phyloP scores from a whole-genome alignment of 2,888 invertebrate genomes.

The Buathra laborator region DNA sequence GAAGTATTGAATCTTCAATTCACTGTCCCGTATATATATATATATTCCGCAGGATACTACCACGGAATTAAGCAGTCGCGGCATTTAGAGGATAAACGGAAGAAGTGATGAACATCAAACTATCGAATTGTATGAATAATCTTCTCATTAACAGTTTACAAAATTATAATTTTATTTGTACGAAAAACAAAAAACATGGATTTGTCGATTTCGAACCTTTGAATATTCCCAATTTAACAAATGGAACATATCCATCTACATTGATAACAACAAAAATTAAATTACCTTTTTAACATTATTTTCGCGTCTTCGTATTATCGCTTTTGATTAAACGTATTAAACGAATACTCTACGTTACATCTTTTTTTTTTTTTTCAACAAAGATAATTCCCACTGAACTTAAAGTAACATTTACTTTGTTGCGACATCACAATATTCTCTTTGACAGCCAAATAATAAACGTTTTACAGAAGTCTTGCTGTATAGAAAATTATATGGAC shows the following conservation, averaged over 20 bases:
- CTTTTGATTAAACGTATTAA: background rate
- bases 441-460: background rate
- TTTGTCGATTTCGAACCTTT: background rate
- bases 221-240: background rate
- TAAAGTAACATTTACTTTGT: background rate
- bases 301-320: background rate
- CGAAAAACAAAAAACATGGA: background rate
- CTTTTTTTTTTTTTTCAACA: background rate
- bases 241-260: background rate
- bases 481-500: background rate
- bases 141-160: conserved; percentile 12
- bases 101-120: conserved; percentile 70
- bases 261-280: background rate
- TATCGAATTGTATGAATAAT: conserved; percentile 23
- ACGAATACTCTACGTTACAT: background rate
- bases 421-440: background rate
- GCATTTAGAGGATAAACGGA: conserved; percentile 74
- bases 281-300: background rate
- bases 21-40: background rate
- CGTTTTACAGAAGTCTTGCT: background rate
- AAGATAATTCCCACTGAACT: background rate
- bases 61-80: conserved; percentile 82
- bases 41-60: conserved; percentile 79
- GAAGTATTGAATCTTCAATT: background rate
- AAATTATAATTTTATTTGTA: conserved; percentile 52